Evolutionary conservation across 1,140 invertebrate species (phyloP).

Genomic region (Nephila pilipes): DNA sequence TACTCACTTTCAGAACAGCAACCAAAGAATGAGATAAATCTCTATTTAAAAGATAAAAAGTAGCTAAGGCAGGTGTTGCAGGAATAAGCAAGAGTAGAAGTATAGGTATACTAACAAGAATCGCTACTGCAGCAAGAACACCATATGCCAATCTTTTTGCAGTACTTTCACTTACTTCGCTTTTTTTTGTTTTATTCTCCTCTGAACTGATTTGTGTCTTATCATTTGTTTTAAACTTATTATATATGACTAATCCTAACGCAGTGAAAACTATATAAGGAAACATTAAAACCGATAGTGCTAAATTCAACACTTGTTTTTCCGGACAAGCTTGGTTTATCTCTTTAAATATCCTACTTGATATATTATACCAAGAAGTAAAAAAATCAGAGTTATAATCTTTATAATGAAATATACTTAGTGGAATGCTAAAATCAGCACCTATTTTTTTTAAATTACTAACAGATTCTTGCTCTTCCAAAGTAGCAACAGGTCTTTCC

Average conservation of each 20-base stretch:
- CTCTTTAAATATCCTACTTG: conserved; percentile 16
- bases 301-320: neutral
- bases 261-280: conserved; percentile 20
- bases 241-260: conserved; percentile 5
- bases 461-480: neutral
- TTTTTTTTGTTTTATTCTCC: conserved; percentile 19
- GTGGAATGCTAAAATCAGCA: neutral
- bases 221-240: neutral
- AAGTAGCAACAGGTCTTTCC: no score
- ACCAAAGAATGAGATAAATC: neutral
- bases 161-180: neutral
- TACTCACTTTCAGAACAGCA: neutral
- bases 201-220: conserved; percentile 14
- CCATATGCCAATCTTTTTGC: conserved; percentile 15
- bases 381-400: conserved; percentile 26
- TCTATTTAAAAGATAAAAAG: conserved; percentile 19
- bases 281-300: conserved; percentile 24
- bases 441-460: neutral
- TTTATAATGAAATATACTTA: conserved; percentile 16
- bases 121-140: conserved; percentile 21
- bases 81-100: conserved; percentile 15
- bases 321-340: conserved; percentile 17
- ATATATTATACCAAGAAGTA: conserved; percentile 17
- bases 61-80: conserved; percentile 7
- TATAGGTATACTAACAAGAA: conserved; percentile 25